Conservation (phyloP, 2,113 vertebrate species). For the Hepsetus odoe region DNA sequence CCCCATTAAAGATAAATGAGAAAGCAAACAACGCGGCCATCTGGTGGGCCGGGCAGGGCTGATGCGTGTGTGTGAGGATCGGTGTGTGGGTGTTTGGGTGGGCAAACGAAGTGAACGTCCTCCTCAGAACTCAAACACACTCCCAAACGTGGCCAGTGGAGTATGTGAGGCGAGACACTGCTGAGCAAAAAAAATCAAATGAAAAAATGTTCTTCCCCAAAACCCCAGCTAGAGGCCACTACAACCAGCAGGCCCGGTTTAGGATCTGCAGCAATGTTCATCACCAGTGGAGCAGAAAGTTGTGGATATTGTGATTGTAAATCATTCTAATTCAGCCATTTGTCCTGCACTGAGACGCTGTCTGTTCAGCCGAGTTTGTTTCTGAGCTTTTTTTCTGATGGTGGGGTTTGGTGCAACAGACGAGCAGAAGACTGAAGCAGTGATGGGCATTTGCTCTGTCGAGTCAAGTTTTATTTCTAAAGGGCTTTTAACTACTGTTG, state of each 20-base stretch:
- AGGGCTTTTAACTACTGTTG: no score
- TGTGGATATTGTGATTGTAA: neutral
- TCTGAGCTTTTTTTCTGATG: neutral
- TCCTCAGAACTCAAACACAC: conserved; percentile 17
- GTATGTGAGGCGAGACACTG: neutral
- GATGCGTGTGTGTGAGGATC: conserved; percentile 9
- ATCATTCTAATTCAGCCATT: neutral
- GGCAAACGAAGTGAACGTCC: conserved; percentile 63
- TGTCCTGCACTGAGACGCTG: neutral
- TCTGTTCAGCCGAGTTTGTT: neutral
- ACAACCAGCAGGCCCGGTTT: neutral
- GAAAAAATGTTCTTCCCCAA: conserved; percentile 1
- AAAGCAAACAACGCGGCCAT: conserved; percentile 55
- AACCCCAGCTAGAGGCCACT: neutral
- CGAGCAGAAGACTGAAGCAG: neutral
- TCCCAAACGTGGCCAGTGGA: conserved; percentile 24
- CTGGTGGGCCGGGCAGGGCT: conserved; percentile 31
- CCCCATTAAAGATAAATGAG: conserved; percentile 55
- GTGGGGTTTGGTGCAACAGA: neutral
- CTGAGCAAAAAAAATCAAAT: neutral
- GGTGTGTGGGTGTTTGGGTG: conserved; percentile 31
- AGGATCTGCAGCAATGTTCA: neutral
- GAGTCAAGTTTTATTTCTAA: no score
- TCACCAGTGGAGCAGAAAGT: neutral
- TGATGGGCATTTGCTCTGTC: neutral